Evolutionary conservation across 2,888 invertebrate genomes (phyloP), one percentile per base, ranked within the genome.

Genomic region (Chouioia cunea): DNA sequence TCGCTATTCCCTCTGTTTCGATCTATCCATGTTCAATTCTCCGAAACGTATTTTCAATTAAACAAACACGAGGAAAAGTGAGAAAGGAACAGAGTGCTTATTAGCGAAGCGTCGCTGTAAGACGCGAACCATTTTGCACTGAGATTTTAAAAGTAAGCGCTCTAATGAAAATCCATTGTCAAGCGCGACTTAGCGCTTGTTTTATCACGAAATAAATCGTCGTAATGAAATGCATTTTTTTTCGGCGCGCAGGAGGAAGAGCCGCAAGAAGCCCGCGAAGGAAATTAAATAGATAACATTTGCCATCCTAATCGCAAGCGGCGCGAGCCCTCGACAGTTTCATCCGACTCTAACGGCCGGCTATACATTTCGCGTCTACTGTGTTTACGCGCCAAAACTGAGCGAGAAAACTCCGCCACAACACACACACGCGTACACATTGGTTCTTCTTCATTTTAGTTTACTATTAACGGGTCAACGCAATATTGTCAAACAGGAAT

Each of bases 221-320:
- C 36, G 4, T 60, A 72, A 69, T 70, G 65, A 69, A 65, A 65
- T 63, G 70, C 63, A 70, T 47, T 56, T 65, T 58, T 65, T 69
- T n/a, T 52, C 52, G 8, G 69, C 36, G 20, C 36, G 65, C 44
- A 6, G 10, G 47, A 22, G 63, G 62, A 52, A 23, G 54, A 58
- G 53, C 54, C 64, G 71, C 65, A 73, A 63, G 70, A 71, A 66
- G 65, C 53, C 68, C 54, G 68, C 27, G 56, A 73, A 79, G 80
- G 79, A 80, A 80, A 80, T 79, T 79, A 80, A 80, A 80, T 78
- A 77, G 78, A 80, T 80, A 80, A 79, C 76, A 78, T 77, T 77
- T 77, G 74, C 75, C 76, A 76, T 74, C 75, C 75, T 80, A 80
- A 79, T 79, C 78, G 78, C 66, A 4, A n/a, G 57, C 18, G 52